Conservation (phyloP, 2,888 invertebrate species). For the Mythimna ferrago region DNA sequence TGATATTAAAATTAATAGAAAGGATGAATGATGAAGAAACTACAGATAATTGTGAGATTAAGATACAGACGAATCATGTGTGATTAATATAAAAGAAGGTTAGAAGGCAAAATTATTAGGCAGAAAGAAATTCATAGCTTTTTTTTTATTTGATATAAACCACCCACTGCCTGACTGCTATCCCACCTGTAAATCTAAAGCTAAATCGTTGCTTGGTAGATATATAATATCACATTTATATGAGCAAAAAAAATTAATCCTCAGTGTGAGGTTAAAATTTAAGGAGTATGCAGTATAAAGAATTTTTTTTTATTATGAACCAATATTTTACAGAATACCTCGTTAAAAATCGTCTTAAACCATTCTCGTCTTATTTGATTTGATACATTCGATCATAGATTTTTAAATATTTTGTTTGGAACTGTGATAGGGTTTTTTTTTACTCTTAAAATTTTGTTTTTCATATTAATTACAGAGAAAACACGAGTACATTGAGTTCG, state of each 20-base stretch:
- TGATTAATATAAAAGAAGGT: slow-evolving; percentile 10
- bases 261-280: not conserved
- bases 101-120: not conserved
- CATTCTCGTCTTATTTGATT: not conserved
- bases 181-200: too few species aligned
- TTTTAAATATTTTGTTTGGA: not conserved
- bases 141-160: too few species aligned
- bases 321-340: not conserved
- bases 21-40: not conserved
- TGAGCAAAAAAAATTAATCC: not conserved
- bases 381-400: not conserved
- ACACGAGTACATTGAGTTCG: slow-evolving; percentile 1
- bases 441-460: slow-evolving; percentile 1
- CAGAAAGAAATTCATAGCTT: not conserved
- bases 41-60: not conserved
- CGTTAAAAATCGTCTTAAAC: too few species aligned
- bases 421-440: slow-evolving; percentile 2
- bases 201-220: not conserved
- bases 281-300: not conserved
- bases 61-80: not conserved
- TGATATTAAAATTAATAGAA: slow-evolving; percentile 14
- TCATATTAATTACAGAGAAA: slow-evolving; percentile 10
- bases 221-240: not conserved
- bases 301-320: not conserved
- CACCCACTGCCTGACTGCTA: too few species aligned